These are phyloP conservation scores for Meleagris gallopavo DNA, from an alignment of 2,113 vertebrate species.

Conservation along the genomic window DNA sequence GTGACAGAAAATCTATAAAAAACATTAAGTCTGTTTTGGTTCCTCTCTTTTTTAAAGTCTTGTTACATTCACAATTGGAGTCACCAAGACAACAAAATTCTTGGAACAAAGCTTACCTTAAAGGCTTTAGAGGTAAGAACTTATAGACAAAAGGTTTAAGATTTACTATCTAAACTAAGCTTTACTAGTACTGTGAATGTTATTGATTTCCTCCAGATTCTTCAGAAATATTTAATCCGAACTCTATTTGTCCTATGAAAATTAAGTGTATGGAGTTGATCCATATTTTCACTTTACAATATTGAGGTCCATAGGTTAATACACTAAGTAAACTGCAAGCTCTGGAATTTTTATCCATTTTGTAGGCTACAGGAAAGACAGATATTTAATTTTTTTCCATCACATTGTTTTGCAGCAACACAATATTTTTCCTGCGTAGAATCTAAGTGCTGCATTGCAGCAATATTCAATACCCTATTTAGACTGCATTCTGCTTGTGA, in stretches of 20 bases:
- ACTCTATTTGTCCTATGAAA: slow-evolving; percentile 62
- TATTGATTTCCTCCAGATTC: slow-evolving; percentile 69
- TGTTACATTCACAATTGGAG: slow-evolving; percentile 41
- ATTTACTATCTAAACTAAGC: slow-evolving; percentile 46
- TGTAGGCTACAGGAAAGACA: not conserved
- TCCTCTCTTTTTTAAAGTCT: not conserved
- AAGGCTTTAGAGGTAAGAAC: slow-evolving; percentile 57
- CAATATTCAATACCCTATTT: not conserved
- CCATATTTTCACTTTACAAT: slow-evolving; percentile 56
- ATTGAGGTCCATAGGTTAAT: slow-evolving; percentile 47
- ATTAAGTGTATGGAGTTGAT: slow-evolving; percentile 41
- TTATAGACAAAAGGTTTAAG: slow-evolving; percentile 52
- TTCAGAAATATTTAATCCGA: slow-evolving; percentile 69
- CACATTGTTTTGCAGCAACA: not conserved
- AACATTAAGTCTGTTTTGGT: slow-evolving; percentile 63
- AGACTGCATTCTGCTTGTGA: not conserved
- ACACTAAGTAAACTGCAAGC: slow-evolving; percentile 45
- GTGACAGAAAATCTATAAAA: slow-evolving; percentile 76
- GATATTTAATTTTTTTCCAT: not conserved
- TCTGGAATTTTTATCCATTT: not conserved
- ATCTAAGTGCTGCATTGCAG: slow-evolving; percentile 54
- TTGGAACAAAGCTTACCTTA: slow-evolving; percentile 33
- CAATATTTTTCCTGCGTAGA: slow-evolving; percentile 4
- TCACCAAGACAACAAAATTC: slow-evolving; percentile 34
- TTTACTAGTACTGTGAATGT: slow-evolving; percentile 54